Conservation (phyloP, 2,113 vertebrate species). For the Manacus vitellinus region DNA sequence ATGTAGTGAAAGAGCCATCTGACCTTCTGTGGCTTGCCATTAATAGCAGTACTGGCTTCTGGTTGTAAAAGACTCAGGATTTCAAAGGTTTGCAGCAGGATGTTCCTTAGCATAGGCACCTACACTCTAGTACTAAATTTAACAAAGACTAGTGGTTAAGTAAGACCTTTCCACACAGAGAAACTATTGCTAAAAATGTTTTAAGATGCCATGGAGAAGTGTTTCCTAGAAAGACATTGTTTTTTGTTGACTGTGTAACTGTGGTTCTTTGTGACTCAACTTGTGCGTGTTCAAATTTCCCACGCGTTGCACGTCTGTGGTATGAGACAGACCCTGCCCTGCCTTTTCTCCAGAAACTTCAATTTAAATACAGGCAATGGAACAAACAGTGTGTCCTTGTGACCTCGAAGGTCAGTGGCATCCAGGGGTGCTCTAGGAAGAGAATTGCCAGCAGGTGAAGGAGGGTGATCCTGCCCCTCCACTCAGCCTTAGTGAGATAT, state of each 20-base stretch:
- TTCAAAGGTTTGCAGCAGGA: neutral
- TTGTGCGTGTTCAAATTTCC: neutral
- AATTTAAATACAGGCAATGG: neutral
- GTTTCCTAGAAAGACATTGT: neutral
- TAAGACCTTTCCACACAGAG: neutral
- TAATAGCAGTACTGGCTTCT: neutral
- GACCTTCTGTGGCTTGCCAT: neutral
- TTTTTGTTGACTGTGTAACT: neutral
- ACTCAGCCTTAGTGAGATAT: neutral
- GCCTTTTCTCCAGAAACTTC: neutral
- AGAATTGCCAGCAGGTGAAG: neutral
- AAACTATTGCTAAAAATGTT: neutral
- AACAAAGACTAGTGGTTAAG: neutral
- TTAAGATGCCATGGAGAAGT: neutral
- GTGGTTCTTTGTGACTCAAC: neutral
- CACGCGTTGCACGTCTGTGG: rapidly evolving
- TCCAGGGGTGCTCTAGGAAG: neutral
- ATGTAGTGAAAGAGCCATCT: neutral
- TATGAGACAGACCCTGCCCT: neutral
- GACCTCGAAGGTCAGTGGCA: neutral
- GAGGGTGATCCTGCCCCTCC: neutral
- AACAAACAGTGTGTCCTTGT: neutral
- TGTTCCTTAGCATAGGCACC: neutral
- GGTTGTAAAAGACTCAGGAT: neutral
- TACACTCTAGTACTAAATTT: neutral